phyloP scores from a whole-genome alignment of 2,888 invertebrate species.

The Quadroppia sp. region DNA sequence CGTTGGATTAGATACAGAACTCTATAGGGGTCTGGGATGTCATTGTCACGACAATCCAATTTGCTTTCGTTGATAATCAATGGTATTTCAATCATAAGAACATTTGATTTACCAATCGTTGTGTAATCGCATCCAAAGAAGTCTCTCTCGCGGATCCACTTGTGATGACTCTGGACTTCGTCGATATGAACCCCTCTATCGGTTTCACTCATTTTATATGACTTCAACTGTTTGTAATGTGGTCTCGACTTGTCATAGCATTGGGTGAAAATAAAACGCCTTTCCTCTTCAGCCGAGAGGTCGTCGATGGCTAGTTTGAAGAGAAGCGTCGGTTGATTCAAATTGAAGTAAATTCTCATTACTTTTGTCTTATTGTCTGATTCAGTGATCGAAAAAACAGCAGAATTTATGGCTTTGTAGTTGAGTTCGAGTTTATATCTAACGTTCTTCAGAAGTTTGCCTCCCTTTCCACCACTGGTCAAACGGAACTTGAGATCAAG shows the following conservation, averaged over 20 bases:
- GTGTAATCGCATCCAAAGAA: background rate
- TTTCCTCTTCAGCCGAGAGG: background rate
- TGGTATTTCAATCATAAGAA: slow-evolving; percentile 21
- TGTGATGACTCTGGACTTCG: background rate
- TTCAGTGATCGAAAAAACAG: background rate
- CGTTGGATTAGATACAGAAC: background rate
- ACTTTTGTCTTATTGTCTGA: background rate
- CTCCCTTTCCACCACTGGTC: background rate
- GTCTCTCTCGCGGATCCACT: background rate
- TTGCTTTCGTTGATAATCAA: background rate
- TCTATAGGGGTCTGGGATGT: background rate
- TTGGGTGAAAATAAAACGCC: too few species aligned
- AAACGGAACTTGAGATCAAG: background rate
- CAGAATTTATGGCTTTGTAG: background rate
- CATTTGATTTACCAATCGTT: slow-evolving; percentile 26
- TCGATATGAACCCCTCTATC: background rate
- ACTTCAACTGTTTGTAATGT: background rate
- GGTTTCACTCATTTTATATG: background rate
- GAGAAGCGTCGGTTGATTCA: background rate
- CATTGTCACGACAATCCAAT: background rate
- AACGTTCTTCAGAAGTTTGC: background rate
- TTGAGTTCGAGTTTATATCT: slow-evolving; percentile 3
- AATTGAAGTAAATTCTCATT: background rate
- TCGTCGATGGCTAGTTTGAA: background rate
- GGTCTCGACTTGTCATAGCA: background rate